Percentiles rank a stretch among this genome's conserved stretches.
Evolutionary conservation across 2,113 vertebrate species (phyloP).

Genomic region (Semicossyphus pulcher): DNA sequence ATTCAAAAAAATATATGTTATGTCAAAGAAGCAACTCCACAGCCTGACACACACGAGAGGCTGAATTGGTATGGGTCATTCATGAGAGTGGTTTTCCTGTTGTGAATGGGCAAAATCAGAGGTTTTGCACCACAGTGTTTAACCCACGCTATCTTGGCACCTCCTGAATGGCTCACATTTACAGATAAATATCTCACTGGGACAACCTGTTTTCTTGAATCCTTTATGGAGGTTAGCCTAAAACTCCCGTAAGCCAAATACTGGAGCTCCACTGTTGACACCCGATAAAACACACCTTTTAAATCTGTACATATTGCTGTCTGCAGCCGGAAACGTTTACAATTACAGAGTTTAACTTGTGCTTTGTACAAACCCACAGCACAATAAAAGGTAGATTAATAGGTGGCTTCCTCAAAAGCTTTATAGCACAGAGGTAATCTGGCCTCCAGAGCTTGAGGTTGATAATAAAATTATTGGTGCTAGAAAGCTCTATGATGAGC

Average conservation of each 20-base stretch:
- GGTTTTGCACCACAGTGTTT: conserved; percentile 75
- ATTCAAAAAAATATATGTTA: conserved; percentile 80
- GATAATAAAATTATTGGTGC: conserved; percentile 46
- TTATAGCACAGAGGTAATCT: conserved; percentile 46
- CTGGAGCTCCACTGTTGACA: conserved; percentile 10
- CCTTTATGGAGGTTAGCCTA: conserved; percentile 25
- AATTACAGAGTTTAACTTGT: conserved; percentile 75
- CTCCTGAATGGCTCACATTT: conserved; percentile 55
- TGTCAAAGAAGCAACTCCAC: conserved; percentile 71
- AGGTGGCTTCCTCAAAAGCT: conserved; percentile 37
- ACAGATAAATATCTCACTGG: conserved; percentile 37
- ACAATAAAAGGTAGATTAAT: conserved; percentile 60
- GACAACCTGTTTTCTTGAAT: conserved; percentile 25
- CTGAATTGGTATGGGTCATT: conserved; percentile 68
- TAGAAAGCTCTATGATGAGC: conserved; percentile 38
- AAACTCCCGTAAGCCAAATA: conserved; percentile 16
- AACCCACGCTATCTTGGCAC: conserved; percentile 44
- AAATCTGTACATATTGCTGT: conserved; percentile 75
- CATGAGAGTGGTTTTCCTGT: conserved; percentile 58
- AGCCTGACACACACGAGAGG: conserved; percentile 60
- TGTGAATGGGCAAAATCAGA: conserved; percentile 57
- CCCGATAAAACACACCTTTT: conserved; percentile 29
- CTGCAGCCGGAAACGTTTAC: conserved; percentile 65
- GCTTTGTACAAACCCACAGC: conserved; percentile 79
- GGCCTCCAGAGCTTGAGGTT: conserved; percentile 40